Evolutionary conservation across 1,140 invertebrate species (phyloP), one percentile per base, ranked within the genome.

Genomic region (Bombyx mandarina): DNA sequence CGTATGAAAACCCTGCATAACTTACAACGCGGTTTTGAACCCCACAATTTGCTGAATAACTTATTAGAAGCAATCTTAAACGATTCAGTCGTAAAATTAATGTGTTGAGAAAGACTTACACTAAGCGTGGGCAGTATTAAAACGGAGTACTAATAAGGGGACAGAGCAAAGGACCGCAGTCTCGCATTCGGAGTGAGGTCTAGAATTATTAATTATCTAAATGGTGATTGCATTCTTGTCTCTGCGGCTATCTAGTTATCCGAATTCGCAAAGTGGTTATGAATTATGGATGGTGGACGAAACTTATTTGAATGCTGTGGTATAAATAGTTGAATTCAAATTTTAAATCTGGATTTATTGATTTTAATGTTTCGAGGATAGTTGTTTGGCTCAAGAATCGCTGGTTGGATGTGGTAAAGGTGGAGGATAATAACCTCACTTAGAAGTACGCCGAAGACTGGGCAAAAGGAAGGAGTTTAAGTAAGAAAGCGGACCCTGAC

Each of bases 121-220:
- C 66, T 79, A 72, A 82, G 77, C 82, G 77, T 77, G 74, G 75
- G 68, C 75, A 79, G 73, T 80, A 82, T 78, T 82, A 82, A 80
- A 77, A 80, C 77, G 69, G 70, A 61, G 78, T 79, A 75, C 75
- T 82, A 81, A 81, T 78, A 64, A 66, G 56, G 61, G 63, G 65
- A 69, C 63, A 63, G 58, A 61, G 60, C 47, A 35, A 47, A 57
- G 57, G 60, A 76, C 81, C 77, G 76, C 78, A 79, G 80, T 78
- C 80, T 83, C 82, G 83, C 73, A 76, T 79, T 73, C 75, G 75
- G 67, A 75, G 80, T 77, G 71, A 67, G 62, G 68, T 83, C 77
- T 77, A 82, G 80, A 86, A 86, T 85, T 85, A 85, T 85, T 82
- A 85, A 85, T 85, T 81, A 82, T 79, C 73, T 66, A 64, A 77